A percentile compares a stretch with the other conserved stretches of the same genome.
These are phyloP conservation scores for Danionella dracula DNA, from an alignment of 2,797 vertebrate genomes.

Conservation along the genomic window DNA sequence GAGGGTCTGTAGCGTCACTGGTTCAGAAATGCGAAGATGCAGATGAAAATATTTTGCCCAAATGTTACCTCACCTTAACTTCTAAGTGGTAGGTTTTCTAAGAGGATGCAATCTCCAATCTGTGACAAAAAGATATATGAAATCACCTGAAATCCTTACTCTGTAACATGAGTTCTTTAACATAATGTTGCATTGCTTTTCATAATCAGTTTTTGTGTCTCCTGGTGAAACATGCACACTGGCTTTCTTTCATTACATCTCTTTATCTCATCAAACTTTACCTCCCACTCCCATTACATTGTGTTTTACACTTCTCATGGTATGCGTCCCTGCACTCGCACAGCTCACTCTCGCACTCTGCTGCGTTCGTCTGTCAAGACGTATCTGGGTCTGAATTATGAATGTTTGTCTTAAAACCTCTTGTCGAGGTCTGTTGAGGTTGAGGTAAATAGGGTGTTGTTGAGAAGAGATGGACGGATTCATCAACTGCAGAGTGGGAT, in stretches of 20 bases:
- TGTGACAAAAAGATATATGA: too few species aligned
- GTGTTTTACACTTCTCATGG: conserved; percentile 25
- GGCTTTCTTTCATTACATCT: conserved; percentile 60
- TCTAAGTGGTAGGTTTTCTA: too few species aligned
- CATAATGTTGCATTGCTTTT: neutral
- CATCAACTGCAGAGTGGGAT: too few species aligned
- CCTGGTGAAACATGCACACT: conserved; percentile 55
- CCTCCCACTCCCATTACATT: conserved; percentile 42
- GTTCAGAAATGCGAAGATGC: too few species aligned
- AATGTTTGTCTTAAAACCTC: neutral
- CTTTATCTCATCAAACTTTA: conserved; percentile 24
- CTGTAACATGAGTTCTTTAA: too few species aligned
- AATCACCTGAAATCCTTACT: too few species aligned
- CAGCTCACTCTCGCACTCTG: neutral
- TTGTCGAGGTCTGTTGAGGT: neutral
- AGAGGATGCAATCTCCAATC: too few species aligned
- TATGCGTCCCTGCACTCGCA: neutral
- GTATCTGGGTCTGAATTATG: neutral
- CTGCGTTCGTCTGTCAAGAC: neutral
- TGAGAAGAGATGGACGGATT: neutral
- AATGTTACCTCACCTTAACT: too few species aligned
- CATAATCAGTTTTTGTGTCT: conserved; percentile 40
- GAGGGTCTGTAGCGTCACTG: too few species aligned
- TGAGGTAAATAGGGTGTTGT: neutral
- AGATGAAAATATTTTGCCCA: too few species aligned